phyloP scores from a whole-genome alignment of 1,140 invertebrate species.

The Marisa cornuarietis region DNA sequence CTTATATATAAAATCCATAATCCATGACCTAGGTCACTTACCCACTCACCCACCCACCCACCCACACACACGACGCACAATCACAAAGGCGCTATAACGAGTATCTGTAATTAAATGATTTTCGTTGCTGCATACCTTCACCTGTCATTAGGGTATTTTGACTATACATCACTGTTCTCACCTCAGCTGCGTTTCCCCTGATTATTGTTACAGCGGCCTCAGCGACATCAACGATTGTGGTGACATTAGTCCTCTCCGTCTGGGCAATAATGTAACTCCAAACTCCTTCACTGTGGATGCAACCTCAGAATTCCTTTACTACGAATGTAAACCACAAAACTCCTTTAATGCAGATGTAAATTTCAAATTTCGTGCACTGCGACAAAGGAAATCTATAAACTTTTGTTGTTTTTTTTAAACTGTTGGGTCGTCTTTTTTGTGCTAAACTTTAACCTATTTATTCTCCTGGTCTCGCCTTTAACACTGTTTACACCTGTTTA shows the following conservation, averaged over 20 bases:
- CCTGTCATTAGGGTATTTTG: not conserved
- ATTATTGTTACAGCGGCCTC: not conserved
- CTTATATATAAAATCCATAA: not conserved
- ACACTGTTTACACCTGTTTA: no score
- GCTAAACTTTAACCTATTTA: no score
- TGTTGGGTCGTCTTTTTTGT: no score
- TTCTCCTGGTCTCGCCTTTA: no score
- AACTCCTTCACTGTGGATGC: no score
- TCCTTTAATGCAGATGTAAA: not conserved
- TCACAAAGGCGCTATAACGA: not conserved
- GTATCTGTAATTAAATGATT: not conserved
- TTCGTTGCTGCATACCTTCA: not conserved
- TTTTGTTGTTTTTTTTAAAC: no score
- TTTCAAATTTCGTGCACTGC: not conserved
- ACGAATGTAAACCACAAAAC: not conserved
- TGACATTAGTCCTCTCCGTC: not conserved
- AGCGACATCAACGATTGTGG: not conserved
- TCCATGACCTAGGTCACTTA: not conserved
- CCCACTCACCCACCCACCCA: not conserved
- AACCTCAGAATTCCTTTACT: not conserved
- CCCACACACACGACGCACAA: not conserved
- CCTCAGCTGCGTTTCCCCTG: not conserved
- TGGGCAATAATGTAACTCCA: no score
- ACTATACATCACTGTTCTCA: not conserved
- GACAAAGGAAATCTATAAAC: no score